Percentiles rank a stretch among this genome's conserved stretches.
These are phyloP conservation scores for Laterallus jamaicensis DNA, from an alignment of 2,113 vertebrate genomes.

Conservation along the genomic window DNA sequence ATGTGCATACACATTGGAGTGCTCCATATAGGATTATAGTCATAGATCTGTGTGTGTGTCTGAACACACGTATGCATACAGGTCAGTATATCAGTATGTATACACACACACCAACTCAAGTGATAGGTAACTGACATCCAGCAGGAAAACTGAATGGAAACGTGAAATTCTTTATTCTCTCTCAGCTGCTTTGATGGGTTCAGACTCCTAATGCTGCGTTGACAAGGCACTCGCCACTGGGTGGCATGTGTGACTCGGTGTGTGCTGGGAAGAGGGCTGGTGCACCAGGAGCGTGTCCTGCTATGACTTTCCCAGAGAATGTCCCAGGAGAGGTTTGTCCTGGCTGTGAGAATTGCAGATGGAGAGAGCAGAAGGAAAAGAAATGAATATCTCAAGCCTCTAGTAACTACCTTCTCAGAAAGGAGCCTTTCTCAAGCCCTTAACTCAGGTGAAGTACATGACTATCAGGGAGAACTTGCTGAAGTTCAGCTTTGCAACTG, in stretches of 20 bases:
- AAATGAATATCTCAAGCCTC: not conserved
- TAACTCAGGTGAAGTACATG: constrained; percentile 54
- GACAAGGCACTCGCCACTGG: constrained; percentile 1
- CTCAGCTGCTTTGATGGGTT: not conserved
- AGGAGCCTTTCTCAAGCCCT: not conserved
- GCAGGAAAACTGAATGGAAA: not conserved
- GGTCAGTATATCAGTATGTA: not conserved
- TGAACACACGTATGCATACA: not conserved
- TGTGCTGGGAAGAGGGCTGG: not conserved
- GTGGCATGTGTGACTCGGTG: not conserved
- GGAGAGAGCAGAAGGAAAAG: not conserved
- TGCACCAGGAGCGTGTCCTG: not conserved
- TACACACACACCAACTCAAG: not conserved
- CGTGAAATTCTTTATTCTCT: not conserved
- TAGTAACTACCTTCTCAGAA: not conserved
- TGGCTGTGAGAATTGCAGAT: not conserved
- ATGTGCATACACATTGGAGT: not conserved
- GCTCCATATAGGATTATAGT: not conserved
- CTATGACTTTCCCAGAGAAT: not conserved
- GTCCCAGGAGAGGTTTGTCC: not conserved
- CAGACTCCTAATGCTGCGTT: not conserved
- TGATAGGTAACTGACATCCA: not conserved
- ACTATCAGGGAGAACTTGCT: constrained; percentile 31
- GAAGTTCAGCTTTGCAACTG: not conserved
- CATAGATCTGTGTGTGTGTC: not conserved